phyloP scores from a whole-genome alignment of 1,140 invertebrate species.

The Hylaeus volcanicus region DNA sequence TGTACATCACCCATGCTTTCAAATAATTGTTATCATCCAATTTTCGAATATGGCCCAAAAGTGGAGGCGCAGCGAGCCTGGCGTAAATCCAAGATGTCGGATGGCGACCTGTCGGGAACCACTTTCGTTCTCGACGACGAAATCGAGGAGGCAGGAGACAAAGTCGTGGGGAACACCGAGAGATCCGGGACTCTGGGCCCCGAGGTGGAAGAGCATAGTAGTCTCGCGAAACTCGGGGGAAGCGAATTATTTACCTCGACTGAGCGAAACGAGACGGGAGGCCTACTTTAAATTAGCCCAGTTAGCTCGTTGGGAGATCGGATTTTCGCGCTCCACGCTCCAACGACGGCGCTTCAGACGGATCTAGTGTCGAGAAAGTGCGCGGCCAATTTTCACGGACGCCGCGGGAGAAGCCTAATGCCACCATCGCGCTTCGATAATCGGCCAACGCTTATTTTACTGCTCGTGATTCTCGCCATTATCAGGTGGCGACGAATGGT shows the following conservation, averaged over 20 bases:
- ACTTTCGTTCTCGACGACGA: constrained; percentile 70
- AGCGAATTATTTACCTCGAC: constrained; percentile 40
- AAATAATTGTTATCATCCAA: too few species aligned
- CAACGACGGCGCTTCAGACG: constrained; percentile 61
- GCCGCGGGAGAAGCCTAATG: constrained; percentile 1
- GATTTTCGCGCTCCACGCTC: constrained; percentile 73
- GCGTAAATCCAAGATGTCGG: background rate
- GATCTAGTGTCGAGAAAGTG: constrained; percentile 71
- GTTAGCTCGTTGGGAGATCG: constrained; percentile 61
- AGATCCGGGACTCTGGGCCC: background rate
- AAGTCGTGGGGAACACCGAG: background rate
- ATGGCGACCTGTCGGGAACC: constrained; percentile 45
- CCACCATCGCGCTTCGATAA: background rate
- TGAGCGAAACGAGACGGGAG: constrained; percentile 57
- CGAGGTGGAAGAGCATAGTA: constrained; percentile 1
- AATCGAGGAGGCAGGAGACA: constrained; percentile 35
- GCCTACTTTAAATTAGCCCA: constrained; percentile 72
- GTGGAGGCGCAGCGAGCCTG: too few species aligned
- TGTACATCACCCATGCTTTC: too few species aligned
- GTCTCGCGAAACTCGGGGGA: background rate
- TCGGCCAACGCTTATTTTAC: background rate
- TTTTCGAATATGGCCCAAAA: too few species aligned
- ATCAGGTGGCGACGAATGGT: too few species aligned
- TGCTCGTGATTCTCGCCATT: too few species aligned
- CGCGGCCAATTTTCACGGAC: constrained; percentile 62